Evolutionary conservation across 2,888 invertebrate genomes (phyloP).

Genomic region (Plagodis pulveraria): DNA sequence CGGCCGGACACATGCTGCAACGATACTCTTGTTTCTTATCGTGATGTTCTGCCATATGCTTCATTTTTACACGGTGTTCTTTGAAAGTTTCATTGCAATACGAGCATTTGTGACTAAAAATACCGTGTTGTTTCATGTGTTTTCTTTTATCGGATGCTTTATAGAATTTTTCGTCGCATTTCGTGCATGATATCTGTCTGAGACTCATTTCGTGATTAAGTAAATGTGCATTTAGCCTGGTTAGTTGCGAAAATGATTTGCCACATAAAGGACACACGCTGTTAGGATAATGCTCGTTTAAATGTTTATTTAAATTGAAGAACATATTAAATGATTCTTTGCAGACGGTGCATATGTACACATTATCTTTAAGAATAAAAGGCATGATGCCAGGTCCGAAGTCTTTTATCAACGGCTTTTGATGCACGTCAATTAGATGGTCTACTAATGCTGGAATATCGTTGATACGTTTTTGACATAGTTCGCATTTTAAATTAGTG

Average conservation of each 20-base stretch:
- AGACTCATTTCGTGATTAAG: too few species aligned
- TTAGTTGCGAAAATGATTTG: slow-evolving; percentile 45
- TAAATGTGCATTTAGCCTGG: neutral
- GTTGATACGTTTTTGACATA: slow-evolving; percentile 8
- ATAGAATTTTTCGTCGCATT: slow-evolving; percentile 26
- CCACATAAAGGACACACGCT: slow-evolving; percentile 40
- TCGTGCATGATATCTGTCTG: slow-evolving; percentile 41
- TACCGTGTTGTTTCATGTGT: neutral
- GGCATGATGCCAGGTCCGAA: slow-evolving; percentile 10
- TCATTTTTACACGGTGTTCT: slow-evolving; percentile 49
- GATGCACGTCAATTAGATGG: slow-evolving; percentile 18
- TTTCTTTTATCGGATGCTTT: neutral
- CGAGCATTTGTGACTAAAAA: too few species aligned
- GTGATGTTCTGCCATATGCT: slow-evolving; percentile 24
- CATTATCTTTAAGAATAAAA: slow-evolving; percentile 4
- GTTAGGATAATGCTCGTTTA: slow-evolving; percentile 49
- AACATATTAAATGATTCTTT: slow-evolving; percentile 10
- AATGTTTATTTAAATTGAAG: slow-evolving; percentile 47
- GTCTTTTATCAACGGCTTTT: slow-evolving; percentile 5
- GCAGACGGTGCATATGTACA: slow-evolving; percentile 13
- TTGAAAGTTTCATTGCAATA: slow-evolving; percentile 42
- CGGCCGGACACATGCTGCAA: slow-evolving; percentile 64
- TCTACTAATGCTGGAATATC: slow-evolving; percentile 10
- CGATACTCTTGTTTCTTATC: slow-evolving; percentile 59
- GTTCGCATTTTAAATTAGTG: slow-evolving; percentile 14